These are phyloP conservation scores for Gymnocypris eckloni DNA, from an alignment of 2,797 vertebrate species.

Conservation along the genomic window DNA sequence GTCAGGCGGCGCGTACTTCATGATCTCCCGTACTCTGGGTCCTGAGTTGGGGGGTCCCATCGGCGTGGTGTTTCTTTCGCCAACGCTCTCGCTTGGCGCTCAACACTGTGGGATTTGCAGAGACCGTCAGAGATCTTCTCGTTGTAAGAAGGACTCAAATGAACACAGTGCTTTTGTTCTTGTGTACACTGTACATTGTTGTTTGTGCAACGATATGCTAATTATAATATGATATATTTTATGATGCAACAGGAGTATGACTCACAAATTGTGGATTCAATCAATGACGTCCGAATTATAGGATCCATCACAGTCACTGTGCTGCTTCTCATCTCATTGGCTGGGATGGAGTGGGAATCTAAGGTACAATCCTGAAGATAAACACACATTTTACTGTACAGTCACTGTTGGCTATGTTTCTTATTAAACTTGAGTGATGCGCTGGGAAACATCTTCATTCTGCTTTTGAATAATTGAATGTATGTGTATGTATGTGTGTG, in stretches of 20 bases:
- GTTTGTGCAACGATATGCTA: neutral
- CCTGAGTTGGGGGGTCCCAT: constrained; percentile 78
- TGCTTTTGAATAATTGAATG: neutral
- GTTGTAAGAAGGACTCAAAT: constrained; percentile 51
- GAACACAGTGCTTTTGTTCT: neutral
- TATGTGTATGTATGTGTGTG: no score
- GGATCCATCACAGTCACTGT: constrained; percentile 73
- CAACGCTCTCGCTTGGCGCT: constrained; percentile 78
- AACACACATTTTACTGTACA: neutral
- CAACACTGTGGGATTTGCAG: constrained; percentile 76
- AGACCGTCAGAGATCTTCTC: constrained; percentile 76
- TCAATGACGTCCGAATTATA: constrained; percentile 76
- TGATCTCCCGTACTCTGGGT: constrained; percentile 78
- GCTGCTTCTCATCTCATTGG: constrained; percentile 76
- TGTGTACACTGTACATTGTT: neutral
- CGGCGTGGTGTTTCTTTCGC: constrained; percentile 78
- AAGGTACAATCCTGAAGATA: constrained; percentile 68
- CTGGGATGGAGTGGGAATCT: constrained; percentile 81
- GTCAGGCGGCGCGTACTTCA: constrained; percentile 77
- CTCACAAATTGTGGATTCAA: constrained; percentile 67
- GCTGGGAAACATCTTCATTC: neutral
- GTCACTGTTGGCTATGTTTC: no score
- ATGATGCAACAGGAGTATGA: constrained; percentile 68
- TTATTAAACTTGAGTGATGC: neutral
- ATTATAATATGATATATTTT: neutral